Evolutionary conservation across 1,140 invertebrate species (phyloP), one percentile per base, ranked within the genome.

Genomic region (Propsilocerus akamusi): DNA sequence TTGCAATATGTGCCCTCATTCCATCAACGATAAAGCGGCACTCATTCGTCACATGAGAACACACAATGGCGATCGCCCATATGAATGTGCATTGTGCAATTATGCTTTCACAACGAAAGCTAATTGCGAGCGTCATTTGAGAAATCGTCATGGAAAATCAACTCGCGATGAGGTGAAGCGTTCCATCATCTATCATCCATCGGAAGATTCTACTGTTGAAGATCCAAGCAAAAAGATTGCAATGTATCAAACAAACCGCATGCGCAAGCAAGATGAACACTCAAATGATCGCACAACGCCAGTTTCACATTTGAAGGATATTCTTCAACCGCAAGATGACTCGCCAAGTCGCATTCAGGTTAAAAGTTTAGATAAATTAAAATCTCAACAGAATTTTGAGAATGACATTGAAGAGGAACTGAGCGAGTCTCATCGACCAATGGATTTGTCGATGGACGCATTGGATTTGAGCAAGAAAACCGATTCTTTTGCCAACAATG

Each of bases 51-150:
- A 97, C 63, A 81, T 97, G 76, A 73, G 91, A 54, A 86, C 83
- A 3, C 93, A 97, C 67, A 96, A 94, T 59, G 92, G 92, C 0
- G 91, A 96, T 57, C 73, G 91, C 4, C 93, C 93, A 0, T 97
- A 90, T 59, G 87, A 95, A 60, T 97, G 94, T 59, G 77, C 80
- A 1, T 74, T 95, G 2, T 97, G 94, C 65, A 88, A 90, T 56
- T 95, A 89, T 57, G 89, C 91, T 1, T 97, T 97, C 64, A 97
- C 93, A 2, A 97, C 93, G 0, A 96, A 97, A 66, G 78, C 86
- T 0, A 91, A 91, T 56, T 91, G 86, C 59, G 86, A 91, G 64
- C 67, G 86, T 1, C 86, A 97, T 72, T 71, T 97, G 60, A 71
- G 91, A 59, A 86, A 97, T 71, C 71, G 88, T 2, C 93, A 97